These are phyloP conservation scores for Lydus trimaculatus DNA, from an alignment of 2,888 invertebrate genomes.

Conservation along the genomic window DNA sequence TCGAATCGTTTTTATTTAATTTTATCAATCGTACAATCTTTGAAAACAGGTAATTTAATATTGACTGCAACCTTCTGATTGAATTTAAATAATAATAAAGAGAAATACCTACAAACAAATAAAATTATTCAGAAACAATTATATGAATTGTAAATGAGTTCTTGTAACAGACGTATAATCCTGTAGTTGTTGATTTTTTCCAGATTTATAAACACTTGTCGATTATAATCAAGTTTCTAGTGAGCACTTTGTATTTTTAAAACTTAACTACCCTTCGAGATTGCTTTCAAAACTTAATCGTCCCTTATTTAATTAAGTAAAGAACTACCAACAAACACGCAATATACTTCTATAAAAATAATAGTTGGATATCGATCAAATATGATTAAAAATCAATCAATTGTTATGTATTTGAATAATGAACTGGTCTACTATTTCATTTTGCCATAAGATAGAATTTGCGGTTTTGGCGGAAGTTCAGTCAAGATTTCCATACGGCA, in stretches of 20 bases:
- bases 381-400: conserved; percentile 23
- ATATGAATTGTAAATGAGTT: neutral
- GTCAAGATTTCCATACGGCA: conserved; percentile 51
- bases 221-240: conserved; percentile 5
- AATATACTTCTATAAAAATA: conserved; percentile 24
- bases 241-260: neutral
- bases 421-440: conserved; percentile 41
- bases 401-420: conserved; percentile 38
- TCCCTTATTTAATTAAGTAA: conserved; percentile 29
- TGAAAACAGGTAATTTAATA: conserved; percentile 34
- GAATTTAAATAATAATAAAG: conserved; percentile 9
- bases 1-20: conserved; percentile 12
- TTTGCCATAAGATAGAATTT: conserved; percentile 46
- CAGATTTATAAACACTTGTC: conserved; percentile 13
- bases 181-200: conserved; percentile 6
- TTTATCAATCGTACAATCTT: neutral
- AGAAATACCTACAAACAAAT: neutral
- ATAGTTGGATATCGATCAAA: conserved; percentile 1
- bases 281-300: conserved; percentile 26
- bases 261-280: conserved; percentile 15
- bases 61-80: conserved; percentile 20
- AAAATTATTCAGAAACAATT: neutral
- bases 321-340: conserved; percentile 31
- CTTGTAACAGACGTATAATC: neutral
- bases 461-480: conserved; percentile 48